Conservation (phyloP, 1,140 invertebrate species). For the Tigriopus japonicus region DNA sequence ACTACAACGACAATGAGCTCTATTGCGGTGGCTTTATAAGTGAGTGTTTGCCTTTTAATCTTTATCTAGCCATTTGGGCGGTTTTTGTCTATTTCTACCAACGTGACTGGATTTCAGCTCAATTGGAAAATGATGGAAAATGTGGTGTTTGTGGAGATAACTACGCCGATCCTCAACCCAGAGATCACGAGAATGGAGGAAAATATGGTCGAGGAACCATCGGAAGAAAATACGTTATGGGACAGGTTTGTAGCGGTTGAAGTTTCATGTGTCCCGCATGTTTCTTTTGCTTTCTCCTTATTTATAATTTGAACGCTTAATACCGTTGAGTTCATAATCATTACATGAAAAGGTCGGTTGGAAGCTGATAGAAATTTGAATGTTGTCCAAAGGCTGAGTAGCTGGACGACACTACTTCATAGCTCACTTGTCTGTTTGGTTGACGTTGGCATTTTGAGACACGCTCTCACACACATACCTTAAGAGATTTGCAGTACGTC, state of each 20-base stretch:
- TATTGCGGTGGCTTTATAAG: slow-evolving; percentile 64
- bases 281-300: no score
- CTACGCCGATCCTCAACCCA: slow-evolving; percentile 43
- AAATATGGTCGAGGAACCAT: slow-evolving; percentile 66
- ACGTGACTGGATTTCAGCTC: slow-evolving; percentile 33
- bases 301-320: neutral
- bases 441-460: no score
- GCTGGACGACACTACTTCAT: no score
- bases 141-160: slow-evolving; percentile 79
- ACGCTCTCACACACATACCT: no score
- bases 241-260: slow-evolving; percentile 48
- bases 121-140: slow-evolving; percentile 60
- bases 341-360: no score
- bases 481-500: no score
- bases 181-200: slow-evolving; percentile 71
- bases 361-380: no score
- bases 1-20: slow-evolving; percentile 78
- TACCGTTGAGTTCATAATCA: no score
- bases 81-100: no score
- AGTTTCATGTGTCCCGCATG: neutral
- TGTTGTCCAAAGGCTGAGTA: no score
- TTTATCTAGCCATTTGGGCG: no score
- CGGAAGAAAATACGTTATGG: slow-evolving; percentile 51
- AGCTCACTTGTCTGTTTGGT: no score
- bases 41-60: slow-evolving; percentile 26